Evolutionary conservation across 2,888 invertebrate genomes (phyloP).

Genomic region (Agonopterix heracliana): DNA sequence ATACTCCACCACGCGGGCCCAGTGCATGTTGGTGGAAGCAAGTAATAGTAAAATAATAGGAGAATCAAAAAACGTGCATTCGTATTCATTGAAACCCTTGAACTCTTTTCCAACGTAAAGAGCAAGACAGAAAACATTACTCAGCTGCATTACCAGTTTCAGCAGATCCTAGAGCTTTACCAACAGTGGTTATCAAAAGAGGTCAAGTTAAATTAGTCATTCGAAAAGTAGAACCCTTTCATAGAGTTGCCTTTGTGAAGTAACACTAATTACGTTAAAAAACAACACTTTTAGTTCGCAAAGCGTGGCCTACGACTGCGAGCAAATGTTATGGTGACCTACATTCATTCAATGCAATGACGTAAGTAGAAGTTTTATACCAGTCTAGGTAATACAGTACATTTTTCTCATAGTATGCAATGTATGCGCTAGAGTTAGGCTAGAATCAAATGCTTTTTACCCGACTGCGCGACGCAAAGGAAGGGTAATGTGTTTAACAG

Average conservation of each 20-base stretch:
- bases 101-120: background rate
- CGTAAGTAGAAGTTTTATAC: background rate
- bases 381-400: too few relatives aligned
- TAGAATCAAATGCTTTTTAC: too few relatives aligned
- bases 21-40: too few relatives aligned
- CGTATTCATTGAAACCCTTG: too few relatives aligned
- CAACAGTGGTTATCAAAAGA: too few relatives aligned
- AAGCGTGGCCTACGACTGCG: background rate
- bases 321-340: background rate
- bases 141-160: background rate
- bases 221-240: slow-evolving; percentile 5
- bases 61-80: too few relatives aligned
- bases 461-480: too few relatives aligned
- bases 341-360: background rate
- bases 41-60: too few relatives aligned
- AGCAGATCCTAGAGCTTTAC: background rate
- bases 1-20: too few relatives aligned
- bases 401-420: too few relatives aligned
- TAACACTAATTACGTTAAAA: slow-evolving; percentile 18
- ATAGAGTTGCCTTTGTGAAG: slow-evolving; percentile 8
- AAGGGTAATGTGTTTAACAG: too few relatives aligned
- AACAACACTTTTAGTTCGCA: slow-evolving; percentile 11
- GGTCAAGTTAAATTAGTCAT: background rate
- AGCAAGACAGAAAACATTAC: background rate
- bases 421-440: too few relatives aligned